phyloP scores from a whole-genome alignment of 2,888 invertebrate species.

The Heptascelio sp. region DNA sequence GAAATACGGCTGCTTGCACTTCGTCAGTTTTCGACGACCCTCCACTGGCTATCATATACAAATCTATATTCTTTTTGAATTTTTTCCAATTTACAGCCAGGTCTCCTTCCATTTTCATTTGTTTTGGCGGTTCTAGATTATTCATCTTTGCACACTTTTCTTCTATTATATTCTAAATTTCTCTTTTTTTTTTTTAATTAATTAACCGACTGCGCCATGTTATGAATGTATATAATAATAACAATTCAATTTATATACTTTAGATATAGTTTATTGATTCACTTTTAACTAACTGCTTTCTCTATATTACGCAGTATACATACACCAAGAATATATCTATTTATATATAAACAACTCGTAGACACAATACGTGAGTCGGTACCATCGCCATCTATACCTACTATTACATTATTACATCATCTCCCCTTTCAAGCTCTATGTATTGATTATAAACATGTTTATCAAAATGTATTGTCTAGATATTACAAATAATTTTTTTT shows the following conservation, averaged over 20 bases:
- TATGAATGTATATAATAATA: neutral
- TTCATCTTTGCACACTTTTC: constrained; percentile 37
- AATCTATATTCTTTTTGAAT: constrained; percentile 47
- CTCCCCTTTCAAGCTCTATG: neutral
- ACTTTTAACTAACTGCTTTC: no score
- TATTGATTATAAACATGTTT: neutral
- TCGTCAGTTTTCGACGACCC: constrained; percentile 30
- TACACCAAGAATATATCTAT: no score
- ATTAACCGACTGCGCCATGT: constrained; percentile 1
- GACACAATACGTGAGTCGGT: no score
- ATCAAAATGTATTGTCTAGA: neutral
- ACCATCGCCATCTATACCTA: neutral
- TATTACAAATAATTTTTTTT: neutral
- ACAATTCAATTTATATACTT: no score
- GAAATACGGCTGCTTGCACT: constrained; percentile 47
- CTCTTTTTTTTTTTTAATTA: neutral
- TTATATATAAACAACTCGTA: no score
- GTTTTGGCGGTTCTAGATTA: constrained; percentile 53
- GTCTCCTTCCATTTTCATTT: constrained; percentile 59
- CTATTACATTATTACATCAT: neutral
- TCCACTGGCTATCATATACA: constrained; percentile 51
- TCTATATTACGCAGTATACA: no score
- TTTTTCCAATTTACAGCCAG: constrained; percentile 59
- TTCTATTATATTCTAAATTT: neutral
- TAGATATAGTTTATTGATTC: no score